Evolutionary conservation across 2,113 vertebrate species (phyloP).

Genomic region (Felis chaus): DNA sequence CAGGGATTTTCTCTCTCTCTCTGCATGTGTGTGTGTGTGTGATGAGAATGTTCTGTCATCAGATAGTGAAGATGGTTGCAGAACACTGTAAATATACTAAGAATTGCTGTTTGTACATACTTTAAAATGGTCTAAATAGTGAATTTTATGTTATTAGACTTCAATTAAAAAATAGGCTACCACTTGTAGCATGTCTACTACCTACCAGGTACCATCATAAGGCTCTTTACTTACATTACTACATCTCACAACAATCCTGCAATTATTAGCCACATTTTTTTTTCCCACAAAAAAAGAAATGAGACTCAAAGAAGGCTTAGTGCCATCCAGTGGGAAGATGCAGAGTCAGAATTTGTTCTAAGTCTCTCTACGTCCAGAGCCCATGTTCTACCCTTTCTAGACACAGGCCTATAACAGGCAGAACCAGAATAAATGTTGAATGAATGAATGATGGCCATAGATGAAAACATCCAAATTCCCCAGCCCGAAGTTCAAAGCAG

Average conservation of each 20-base stretch:
- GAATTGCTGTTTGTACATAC: background rate
- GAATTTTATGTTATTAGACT: background rate
- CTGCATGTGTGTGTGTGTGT: background rate
- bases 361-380: background rate
- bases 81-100: background rate
- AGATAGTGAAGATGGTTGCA: background rate
- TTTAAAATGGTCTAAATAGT: background rate
- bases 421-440: background rate
- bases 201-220: background rate
- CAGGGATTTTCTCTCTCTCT: background rate
- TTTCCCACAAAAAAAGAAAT: background rate
- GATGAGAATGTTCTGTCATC: background rate
- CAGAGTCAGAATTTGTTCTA: background rate
- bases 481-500: background rate
- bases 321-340: background rate
- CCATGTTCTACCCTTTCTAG: background rate
- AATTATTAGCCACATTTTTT: background rate
- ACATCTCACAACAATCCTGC: background rate
- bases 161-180: constrained; percentile 3
- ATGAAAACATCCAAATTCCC: background rate
- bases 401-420: background rate
- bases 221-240: background rate
- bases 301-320: background rate
- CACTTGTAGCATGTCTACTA: background rate
- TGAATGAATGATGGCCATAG: background rate